Percentiles rank a stretch among this genome's conserved stretches.
These are phyloP conservation scores for Leptinotarsa haldemani DNA, from an alignment of 2,888 invertebrate genomes.

Conservation along the genomic window DNA sequence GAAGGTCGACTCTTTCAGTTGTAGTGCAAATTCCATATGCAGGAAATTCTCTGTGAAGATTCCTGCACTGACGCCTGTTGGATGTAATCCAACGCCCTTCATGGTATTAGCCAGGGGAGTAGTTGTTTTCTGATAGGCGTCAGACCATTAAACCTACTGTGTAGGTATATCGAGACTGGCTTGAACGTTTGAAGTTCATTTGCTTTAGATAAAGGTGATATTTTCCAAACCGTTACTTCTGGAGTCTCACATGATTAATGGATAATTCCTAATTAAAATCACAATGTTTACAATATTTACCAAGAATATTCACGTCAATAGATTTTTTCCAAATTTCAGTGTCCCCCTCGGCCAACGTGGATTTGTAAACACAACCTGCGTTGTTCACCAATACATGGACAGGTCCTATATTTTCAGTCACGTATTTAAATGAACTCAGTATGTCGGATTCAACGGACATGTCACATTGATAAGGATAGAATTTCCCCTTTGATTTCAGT, in stretches of 20 bases:
- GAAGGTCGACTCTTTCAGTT: too few relatives aligned
- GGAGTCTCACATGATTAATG: background rate
- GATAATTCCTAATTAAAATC: background rate
- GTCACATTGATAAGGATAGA: slow-evolving; percentile 30
- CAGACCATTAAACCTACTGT: too few relatives aligned
- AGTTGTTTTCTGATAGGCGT: too few relatives aligned
- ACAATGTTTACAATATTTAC: background rate
- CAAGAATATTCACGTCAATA: slow-evolving; percentile 23
- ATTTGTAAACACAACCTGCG: slow-evolving; percentile 13
- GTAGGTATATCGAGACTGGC: too few relatives aligned
- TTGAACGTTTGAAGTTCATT: too few relatives aligned
- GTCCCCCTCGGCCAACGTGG: slow-evolving; percentile 14
- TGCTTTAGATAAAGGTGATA: too few relatives aligned
- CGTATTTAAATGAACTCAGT: slow-evolving; percentile 16
- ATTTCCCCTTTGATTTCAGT: slow-evolving; percentile 11
- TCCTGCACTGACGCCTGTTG: too few relatives aligned
- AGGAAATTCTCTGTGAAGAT: too few relatives aligned
- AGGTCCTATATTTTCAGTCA: slow-evolving; percentile 23
- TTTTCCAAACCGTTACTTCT: too few relatives aligned
- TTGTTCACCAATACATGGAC: slow-evolving; percentile 26
- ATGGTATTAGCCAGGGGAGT: too few relatives aligned
- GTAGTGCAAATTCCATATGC: too few relatives aligned
- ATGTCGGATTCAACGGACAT: slow-evolving; percentile 22
- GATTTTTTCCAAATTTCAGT: slow-evolving; percentile 14
- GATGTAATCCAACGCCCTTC: too few relatives aligned